phyloP scores from a whole-genome alignment of 2,888 invertebrate genomes.

The Volucella inflata region DNA sequence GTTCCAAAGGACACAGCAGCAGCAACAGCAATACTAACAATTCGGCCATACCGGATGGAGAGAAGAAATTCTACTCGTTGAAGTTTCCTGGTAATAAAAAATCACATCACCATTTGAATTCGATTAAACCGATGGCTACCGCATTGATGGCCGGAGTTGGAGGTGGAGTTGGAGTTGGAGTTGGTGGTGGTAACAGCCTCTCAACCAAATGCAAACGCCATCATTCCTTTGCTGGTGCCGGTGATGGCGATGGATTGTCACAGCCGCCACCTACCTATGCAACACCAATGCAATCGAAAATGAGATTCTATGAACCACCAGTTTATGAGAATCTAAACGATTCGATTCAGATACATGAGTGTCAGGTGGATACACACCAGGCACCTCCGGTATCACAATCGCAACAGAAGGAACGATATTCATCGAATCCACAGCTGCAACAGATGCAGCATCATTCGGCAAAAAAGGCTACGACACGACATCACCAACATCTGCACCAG shows the following conservation, averaged over 20 bases:
- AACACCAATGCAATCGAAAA: slow-evolving; percentile 75
- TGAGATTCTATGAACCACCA: slow-evolving; percentile 83
- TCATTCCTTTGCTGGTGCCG: slow-evolving; percentile 83
- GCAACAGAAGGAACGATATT: slow-evolving; percentile 59
- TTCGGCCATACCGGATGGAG: slow-evolving; percentile 77
- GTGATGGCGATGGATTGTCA: slow-evolving; percentile 80
- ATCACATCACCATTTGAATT: slow-evolving; percentile 74
- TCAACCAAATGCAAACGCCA: slow-evolving; percentile 82
- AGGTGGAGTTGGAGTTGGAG: slow-evolving; percentile 51
- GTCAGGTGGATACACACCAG: slow-evolving; percentile 78
- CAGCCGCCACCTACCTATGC: slow-evolving; percentile 60
- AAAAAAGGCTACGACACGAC: slow-evolving; percentile 63
- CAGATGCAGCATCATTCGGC: slow-evolving; percentile 48
- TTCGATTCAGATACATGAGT: slow-evolving; percentile 87
- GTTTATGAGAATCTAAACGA: slow-evolving; percentile 88
- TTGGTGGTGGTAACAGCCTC: slow-evolving; percentile 30
- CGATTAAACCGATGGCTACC: slow-evolving; percentile 61
- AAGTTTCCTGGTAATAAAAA: slow-evolving; percentile 79
- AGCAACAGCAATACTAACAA: slow-evolving; percentile 65
- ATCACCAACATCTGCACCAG: slow-evolving; percentile 75
- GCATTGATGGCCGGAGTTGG: slow-evolving; percentile 54
- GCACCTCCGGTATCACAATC: slow-evolving; percentile 65
- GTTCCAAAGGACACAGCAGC: slow-evolving; percentile 74
- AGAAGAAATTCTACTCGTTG: slow-evolving; percentile 83
- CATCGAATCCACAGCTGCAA: slow-evolving; percentile 58